Evolutionary conservation across 2,797 vertebrate genomes (phyloP).

Genomic region (Glossophaga mutica): DNA sequence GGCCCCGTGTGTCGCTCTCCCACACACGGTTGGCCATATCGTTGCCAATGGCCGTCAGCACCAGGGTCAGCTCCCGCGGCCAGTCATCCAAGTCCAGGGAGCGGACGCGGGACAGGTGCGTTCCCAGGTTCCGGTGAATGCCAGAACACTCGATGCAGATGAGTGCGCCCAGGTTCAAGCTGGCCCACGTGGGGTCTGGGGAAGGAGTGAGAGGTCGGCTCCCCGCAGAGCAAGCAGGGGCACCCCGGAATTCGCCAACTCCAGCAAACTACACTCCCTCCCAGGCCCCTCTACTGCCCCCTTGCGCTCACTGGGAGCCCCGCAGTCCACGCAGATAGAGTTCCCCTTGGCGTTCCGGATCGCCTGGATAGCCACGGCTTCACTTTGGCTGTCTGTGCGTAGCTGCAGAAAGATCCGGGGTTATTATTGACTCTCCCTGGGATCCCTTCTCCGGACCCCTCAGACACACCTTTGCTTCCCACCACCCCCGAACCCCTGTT

Average conservation of each 20-base stretch:
- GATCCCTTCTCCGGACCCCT: background rate
- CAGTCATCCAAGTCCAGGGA: conserved; percentile 96
- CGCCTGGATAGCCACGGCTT: conserved; percentile 95
- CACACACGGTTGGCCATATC: conserved; percentile 94
- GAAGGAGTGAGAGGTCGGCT: background rate
- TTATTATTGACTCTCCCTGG: background rate
- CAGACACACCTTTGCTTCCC: background rate
- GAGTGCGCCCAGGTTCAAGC: conserved; percentile 93
- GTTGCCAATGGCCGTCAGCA: conserved; percentile 94
- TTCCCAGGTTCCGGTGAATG: conserved; percentile 96
- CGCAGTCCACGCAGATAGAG: conserved; percentile 93
- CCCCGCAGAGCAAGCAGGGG: too few relatives aligned
- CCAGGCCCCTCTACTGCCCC: background rate
- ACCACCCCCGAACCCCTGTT: background rate
- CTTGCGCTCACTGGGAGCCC: conserved; percentile 88
- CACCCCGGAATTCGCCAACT: background rate
- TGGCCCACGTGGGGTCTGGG: conserved; percentile 95
- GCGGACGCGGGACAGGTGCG: conserved; percentile 94
- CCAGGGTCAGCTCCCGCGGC: conserved; percentile 94
- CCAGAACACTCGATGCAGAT: conserved; percentile 98
- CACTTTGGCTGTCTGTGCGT: conserved; percentile 94
- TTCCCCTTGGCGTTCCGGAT: conserved; percentile 96
- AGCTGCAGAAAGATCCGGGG: conserved; percentile 79
- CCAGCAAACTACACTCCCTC: background rate
- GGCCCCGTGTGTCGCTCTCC: conserved; percentile 92